These are phyloP conservation scores for Ammodytes marinus DNA, from an alignment of 2,113 vertebrate genomes.

Conservation along the genomic window DNA sequence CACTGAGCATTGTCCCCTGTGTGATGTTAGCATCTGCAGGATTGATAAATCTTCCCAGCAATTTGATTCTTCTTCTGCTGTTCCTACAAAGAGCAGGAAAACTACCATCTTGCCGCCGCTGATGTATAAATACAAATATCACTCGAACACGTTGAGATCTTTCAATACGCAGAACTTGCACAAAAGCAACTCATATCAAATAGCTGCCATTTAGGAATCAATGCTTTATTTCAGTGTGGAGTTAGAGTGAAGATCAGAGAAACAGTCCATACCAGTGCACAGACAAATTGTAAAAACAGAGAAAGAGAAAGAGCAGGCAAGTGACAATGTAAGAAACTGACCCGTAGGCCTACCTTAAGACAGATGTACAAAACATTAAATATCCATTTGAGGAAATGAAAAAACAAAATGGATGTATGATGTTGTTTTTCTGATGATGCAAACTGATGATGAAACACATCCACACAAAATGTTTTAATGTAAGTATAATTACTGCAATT, in stretches of 20 bases:
- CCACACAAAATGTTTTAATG: neutral
- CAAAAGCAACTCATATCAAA: constrained; percentile 13
- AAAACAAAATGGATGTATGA: neutral
- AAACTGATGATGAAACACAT: neutral
- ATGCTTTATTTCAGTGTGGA: constrained; percentile 72
- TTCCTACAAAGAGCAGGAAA: constrained; percentile 6
- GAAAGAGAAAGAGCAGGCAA: constrained; percentile 56
- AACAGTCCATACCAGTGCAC: constrained; percentile 47
- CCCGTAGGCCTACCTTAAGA: neutral
- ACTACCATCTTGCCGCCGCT: neutral
- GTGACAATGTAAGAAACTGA: constrained; percentile 10
- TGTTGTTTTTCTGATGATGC: neutral
- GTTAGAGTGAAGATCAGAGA: constrained; percentile 52
- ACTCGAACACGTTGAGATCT: neutral
- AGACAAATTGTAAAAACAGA: constrained; percentile 59
- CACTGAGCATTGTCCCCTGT: rapidly evolving
- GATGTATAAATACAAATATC: neutral
- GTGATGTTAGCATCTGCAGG: rapidly evolving
- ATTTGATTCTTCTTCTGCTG: constrained; percentile 3
- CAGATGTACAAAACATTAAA: neutral
- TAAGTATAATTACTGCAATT: neutral
- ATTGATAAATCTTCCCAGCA: neutral
- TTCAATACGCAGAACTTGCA: neutral
- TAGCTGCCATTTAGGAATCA: constrained; percentile 40
- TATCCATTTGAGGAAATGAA: neutral